Evolutionary conservation across 2,888 invertebrate species (phyloP), one percentile per base, ranked within the genome.

Genomic region (Campaea margaritaria): DNA sequence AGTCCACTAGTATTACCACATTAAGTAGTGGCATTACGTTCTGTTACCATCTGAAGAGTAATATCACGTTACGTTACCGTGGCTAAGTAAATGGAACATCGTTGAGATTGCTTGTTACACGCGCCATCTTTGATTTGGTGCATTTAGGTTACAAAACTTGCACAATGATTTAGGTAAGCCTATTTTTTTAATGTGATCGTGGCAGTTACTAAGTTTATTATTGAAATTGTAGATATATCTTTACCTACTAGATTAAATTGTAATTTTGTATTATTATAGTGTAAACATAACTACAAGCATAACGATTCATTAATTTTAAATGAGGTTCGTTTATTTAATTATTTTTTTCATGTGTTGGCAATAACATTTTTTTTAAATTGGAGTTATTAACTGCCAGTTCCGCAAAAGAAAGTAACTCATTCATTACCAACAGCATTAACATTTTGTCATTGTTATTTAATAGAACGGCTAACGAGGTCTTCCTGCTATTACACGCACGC

Each of bases 351-450:
- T 3, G 5, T 9, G 31, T 31, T 31, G 31, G 31, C 31, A 3
- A 1, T 10, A 9, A 31, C 31, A 27, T 31, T 7, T 31, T 31
- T 31, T 31, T 9, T 31, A 31, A 5, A 3, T 31, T 7, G 31
- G 21, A 21, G 21, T 21, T 21, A 31, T 31, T 7, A 1, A 9
- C 7, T 31, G 31, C 31, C 13, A 45, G 27, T 28, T 27, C 45
- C 11, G 12, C 28, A 28, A 45, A 28, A 27, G 41, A 46, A 47
- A 45, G 42, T 47, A 51, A 58, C 54, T 58, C 41, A 13, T 41
- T 15, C 3, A 10, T 68, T 31, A 69, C 72, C 67, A 66, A 71
- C 70, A 64, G 69, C 69, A 73, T 72, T 71, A 70, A 42, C 68
- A 59, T 34, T 70, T 59, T 46, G 59, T 57, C 57, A 71, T 67